Percentiles rank a stretch among this genome's conserved stretches.
phyloP scores from a whole-genome alignment of 1,140 invertebrate genomes.

The Sarcophaga bullata region DNA sequence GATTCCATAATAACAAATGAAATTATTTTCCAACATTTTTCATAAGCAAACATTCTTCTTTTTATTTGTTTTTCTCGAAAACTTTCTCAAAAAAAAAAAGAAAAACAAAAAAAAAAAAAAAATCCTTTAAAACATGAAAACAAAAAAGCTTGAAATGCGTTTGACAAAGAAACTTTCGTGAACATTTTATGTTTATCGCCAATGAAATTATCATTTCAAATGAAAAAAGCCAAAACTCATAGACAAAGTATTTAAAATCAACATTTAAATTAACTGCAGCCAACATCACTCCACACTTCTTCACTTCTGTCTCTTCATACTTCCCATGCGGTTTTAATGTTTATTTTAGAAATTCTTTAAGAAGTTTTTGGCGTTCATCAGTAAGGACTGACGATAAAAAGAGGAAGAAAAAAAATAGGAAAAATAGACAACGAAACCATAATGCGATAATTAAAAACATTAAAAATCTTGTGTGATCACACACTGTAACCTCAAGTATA shows the following conservation, averaged over 20 bases:
- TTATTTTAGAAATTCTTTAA: conserved; percentile 27
- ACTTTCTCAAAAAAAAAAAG: background rate
- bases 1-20: too few species aligned
- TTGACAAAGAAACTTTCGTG: conserved; percentile 16
- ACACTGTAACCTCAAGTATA: conserved; percentile 25
- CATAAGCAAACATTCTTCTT: too few species aligned
- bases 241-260: conserved; percentile 25
- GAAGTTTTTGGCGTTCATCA: conserved; percentile 12
- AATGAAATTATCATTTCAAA: conserved; percentile 36
- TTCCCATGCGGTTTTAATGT: background rate
- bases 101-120: background rate
- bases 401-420: background rate
- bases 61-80: background rate
- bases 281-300: background rate
- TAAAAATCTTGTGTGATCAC: conserved; percentile 39
- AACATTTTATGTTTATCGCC: background rate
- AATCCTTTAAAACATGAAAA: background rate
- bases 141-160: background rate
- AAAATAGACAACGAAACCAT: conserved; percentile 8
- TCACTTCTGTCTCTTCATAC: background rate
- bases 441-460: conserved; percentile 41
- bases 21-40: too few species aligned
- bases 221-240: background rate
- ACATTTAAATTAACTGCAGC: conserved; percentile 40
- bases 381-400: background rate